Conservation (phyloP, 2,797 vertebrate species). For the Harpagifer antarcticus region DNA sequence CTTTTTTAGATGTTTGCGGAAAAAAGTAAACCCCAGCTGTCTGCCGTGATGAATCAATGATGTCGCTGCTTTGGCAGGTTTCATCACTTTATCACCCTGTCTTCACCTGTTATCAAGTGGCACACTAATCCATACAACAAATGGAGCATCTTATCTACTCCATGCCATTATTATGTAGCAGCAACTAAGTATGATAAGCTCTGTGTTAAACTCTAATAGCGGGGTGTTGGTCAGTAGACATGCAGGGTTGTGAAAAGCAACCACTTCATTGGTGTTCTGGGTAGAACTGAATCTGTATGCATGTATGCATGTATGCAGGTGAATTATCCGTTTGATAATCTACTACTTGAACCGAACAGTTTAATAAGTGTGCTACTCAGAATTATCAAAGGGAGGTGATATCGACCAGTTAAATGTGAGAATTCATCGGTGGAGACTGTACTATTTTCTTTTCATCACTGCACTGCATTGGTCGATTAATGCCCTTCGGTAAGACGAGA, state of each 20-base stretch:
- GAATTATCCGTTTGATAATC: conserved; percentile 50
- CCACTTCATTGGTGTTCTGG: conserved; percentile 6
- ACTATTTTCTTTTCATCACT: not conserved
- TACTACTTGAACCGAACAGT: conserved; percentile 22
- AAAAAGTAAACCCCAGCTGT: conserved; percentile 30
- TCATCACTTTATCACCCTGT: conserved; percentile 39
- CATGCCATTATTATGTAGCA: conserved; percentile 37
- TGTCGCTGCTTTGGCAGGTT: conserved; percentile 46
- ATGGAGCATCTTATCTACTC: conserved; percentile 62
- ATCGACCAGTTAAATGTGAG: conserved; percentile 47
- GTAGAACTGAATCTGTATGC: conserved; percentile 21
- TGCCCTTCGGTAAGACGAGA: not conserved
- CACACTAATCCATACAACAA: conserved; percentile 56
- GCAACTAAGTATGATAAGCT: conserved; percentile 36
- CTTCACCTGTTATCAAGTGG: conserved; percentile 49
- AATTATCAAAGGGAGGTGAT: conserved; percentile 41
- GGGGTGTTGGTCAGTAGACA: not conserved
- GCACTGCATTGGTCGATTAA: not conserved
- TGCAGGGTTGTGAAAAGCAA: conserved; percentile 5
- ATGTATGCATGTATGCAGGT: conserved; percentile 16
- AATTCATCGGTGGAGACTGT: conserved; percentile 16
- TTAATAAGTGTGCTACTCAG: conserved; percentile 17
- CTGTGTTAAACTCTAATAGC: conserved; percentile 10
- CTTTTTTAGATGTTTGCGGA: conserved; percentile 31
- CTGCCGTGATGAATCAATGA: conserved; percentile 55